phyloP scores from a whole-genome alignment of 2,113 vertebrate genomes.

The Micronycteris hirsuta region DNA sequence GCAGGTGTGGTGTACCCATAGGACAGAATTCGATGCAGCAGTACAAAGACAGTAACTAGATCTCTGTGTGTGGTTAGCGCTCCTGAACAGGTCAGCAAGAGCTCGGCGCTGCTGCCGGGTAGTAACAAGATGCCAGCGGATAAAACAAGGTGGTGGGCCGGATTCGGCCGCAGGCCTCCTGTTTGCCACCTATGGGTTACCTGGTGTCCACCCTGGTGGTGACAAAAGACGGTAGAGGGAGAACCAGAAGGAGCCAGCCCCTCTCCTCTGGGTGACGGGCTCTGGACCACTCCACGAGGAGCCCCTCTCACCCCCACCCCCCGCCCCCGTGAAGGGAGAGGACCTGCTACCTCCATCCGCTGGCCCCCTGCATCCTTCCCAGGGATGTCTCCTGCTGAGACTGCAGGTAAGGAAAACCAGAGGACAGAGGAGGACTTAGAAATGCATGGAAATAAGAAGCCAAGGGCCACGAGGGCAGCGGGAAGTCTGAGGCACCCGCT shows the following conservation, averaged over 20 bases:
- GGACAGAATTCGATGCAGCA: not conserved
- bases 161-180: too few relatives aligned
- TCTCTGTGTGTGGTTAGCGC: not conserved
- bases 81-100: too few relatives aligned
- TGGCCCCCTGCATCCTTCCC: not conserved
- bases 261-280: not conserved
- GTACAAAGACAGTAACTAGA: not conserved
- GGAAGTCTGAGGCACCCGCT: not conserved
- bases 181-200: not conserved
- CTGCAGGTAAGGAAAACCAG: not conserved
- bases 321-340: not conserved
- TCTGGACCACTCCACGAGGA: not conserved
- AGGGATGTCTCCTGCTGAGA: not conserved
- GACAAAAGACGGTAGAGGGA: not conserved
- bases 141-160: too few relatives aligned
- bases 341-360: not conserved
- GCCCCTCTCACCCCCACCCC: fast-evolving
- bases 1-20: too few relatives aligned
- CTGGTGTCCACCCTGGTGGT: not conserved
- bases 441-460: not conserved
- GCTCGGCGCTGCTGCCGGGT: too few relatives aligned
- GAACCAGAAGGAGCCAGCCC: not conserved
- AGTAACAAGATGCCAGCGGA: too few relatives aligned
- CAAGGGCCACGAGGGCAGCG: not conserved
- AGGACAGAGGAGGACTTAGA: not conserved